Conservation (phyloP, 2,113 vertebrate genomes). For the Sebastes schlegelii region DNA sequence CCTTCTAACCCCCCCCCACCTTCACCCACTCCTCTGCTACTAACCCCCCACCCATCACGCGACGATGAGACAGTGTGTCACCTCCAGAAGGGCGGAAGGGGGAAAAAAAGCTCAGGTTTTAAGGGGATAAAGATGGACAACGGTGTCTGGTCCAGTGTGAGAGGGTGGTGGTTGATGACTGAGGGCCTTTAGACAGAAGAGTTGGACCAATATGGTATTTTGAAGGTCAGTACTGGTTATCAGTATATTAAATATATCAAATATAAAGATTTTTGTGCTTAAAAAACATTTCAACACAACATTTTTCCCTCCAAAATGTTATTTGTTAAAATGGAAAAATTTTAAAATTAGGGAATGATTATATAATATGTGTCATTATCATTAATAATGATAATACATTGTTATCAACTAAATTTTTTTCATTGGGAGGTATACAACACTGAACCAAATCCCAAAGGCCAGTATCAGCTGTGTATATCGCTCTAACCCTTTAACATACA, state of each 20-base stretch:
- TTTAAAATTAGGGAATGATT: neutral
- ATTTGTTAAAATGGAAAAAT: neutral
- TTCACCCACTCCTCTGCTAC: no score
- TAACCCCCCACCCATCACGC: slow-evolving; percentile 60
- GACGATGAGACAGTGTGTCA: slow-evolving; percentile 77
- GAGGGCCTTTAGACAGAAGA: slow-evolving; percentile 3
- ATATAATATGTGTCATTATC: neutral
- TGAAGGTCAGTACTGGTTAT: neutral
- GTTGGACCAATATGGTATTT: neutral
- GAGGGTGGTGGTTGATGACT: slow-evolving; percentile 16
- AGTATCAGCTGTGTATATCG: slow-evolving; percentile 27
- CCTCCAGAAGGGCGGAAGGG: slow-evolving; percentile 67
- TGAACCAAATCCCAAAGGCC: slow-evolving; percentile 41
- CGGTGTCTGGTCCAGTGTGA: slow-evolving; percentile 54
- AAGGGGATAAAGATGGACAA: slow-evolving; percentile 70
- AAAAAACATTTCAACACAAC: neutral
- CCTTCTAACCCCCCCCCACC: slow-evolving; percentile 64
- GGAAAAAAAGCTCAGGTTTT: slow-evolving; percentile 29
- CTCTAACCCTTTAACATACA: slow-evolving; percentile 44
- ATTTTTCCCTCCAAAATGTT: neutral
- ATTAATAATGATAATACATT: neutral
- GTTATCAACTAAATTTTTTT: neutral
- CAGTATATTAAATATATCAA: neutral
- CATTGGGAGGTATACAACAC: neutral
- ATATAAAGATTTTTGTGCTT: neutral